Conservation (phyloP, 2,113 vertebrate species). For the Mesitornis unicolor region DNA sequence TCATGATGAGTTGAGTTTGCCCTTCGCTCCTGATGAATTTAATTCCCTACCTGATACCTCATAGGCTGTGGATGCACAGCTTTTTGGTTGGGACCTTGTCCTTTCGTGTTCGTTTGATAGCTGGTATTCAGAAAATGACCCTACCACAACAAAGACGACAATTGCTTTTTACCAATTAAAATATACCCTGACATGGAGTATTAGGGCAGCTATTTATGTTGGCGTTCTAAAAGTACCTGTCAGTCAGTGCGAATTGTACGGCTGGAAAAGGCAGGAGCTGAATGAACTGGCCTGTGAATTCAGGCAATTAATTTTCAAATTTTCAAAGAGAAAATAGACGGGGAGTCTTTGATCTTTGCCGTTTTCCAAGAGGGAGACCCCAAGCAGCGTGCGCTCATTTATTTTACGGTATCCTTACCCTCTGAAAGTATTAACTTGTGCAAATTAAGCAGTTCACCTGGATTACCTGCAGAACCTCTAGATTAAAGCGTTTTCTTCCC, state of each 20-base stretch:
- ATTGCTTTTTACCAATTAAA: constrained; percentile 60
- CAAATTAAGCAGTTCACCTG: constrained; percentile 1
- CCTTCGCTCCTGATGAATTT: neutral
- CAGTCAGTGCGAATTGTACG: constrained; percentile 56
- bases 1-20: neutral
- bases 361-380: constrained; percentile 15
- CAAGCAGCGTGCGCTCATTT: constrained; percentile 9
- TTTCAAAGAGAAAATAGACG: constrained; percentile 40
- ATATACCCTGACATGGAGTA: constrained; percentile 23
- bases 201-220: constrained; percentile 41
- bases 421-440: neutral
- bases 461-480: constrained; percentile 8
- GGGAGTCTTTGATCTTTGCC: constrained; percentile 51
- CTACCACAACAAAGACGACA: neutral
- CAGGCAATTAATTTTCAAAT: constrained; percentile 65
- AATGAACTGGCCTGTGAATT: constrained; percentile 40
- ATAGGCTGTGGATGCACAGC: neutral
- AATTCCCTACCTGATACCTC: neutral
- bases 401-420: constrained; percentile 16
- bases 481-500: neutral
- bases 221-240: constrained; percentile 34
- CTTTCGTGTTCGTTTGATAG: constrained; percentile 39
- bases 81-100: neutral
- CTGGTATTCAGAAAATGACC: constrained; percentile 55
- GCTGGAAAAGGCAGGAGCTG: constrained; percentile 16